Evolutionary conservation across 2,888 invertebrate species (phyloP).

Genomic region (Eutolmus rufibarbis): DNA sequence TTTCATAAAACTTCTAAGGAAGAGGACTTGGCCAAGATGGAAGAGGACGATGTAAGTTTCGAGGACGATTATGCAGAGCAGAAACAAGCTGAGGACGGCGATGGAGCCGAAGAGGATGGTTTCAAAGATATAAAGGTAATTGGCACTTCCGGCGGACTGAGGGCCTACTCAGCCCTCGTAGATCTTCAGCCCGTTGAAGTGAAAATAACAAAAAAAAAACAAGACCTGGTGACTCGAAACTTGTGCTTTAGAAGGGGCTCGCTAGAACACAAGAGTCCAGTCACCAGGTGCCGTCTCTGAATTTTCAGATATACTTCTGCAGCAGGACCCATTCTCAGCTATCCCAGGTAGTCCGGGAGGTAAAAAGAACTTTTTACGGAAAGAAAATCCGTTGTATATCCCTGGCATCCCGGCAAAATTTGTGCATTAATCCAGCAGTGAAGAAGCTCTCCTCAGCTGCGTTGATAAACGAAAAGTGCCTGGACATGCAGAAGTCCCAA

Average conservation of each 20-base stretch:
- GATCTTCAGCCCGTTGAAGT: neutral
- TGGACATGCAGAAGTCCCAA: constrained; percentile 79
- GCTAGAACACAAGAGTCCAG: neutral
- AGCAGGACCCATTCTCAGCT: constrained; percentile 97
- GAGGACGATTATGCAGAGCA: constrained; percentile 45
- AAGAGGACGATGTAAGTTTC: constrained; percentile 1
- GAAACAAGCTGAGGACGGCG: constrained; percentile 53
- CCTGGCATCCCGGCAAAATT: constrained; percentile 89
- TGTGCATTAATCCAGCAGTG: constrained; percentile 88
- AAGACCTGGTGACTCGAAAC: too few relatives aligned
- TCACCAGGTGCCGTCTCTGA: neutral
- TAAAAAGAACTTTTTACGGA: constrained; percentile 81
- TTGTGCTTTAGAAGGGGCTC: neutral
- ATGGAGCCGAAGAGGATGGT: constrained; percentile 54
- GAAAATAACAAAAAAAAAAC: neutral
- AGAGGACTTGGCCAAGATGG: neutral
- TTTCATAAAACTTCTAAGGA: neutral
- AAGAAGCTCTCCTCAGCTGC: constrained; percentile 74
- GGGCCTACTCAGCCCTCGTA: neutral
- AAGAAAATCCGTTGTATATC: constrained; percentile 77
- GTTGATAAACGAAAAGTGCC: constrained; percentile 89
- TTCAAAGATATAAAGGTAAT: constrained; percentile 57
- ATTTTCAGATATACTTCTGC: constrained; percentile 84
- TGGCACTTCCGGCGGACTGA: neutral
- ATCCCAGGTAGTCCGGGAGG: constrained; percentile 92